Conservation (phyloP, 2,888 invertebrate species). For the Ypsolopha scabrella region DNA sequence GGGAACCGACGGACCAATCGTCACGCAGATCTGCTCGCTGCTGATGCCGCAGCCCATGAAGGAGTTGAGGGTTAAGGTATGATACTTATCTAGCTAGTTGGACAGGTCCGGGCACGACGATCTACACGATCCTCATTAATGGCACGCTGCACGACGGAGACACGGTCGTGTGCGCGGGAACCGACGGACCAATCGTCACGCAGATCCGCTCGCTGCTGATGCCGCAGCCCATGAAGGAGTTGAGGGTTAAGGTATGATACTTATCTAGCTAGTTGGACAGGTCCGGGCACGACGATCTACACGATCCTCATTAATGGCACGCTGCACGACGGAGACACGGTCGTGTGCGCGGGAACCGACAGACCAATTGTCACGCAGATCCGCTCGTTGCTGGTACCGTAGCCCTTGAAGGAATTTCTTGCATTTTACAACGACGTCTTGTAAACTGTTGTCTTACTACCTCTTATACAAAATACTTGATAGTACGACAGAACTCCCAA, state of each 20-base stretch:
- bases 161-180: constrained; percentile 95
- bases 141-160: constrained; percentile 95
- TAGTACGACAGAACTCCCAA: no score
- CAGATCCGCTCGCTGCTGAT: constrained; percentile 96
- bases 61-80: constrained; percentile 94
- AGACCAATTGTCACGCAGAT: constrained; percentile 98
- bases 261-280: no score
- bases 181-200: constrained; percentile 98
- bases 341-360: constrained; percentile 96
- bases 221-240: constrained; percentile 98
- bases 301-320: constrained; percentile 98
- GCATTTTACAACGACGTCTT: no score
- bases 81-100: no score
- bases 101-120: constrained; percentile 98
- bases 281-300: constrained; percentile 98
- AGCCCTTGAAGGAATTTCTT: no score
- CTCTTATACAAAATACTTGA: no score
- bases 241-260: constrained; percentile 86
- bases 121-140: constrained; percentile 98
- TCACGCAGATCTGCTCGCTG: constrained; percentile 95
- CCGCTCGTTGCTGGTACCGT: constrained; percentile 80
- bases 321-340: constrained; percentile 93
- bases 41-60: constrained; percentile 98
- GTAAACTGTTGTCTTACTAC: no score
- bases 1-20: constrained; percentile 98